Conservation (phyloP, 1,140 invertebrate species). For the Ceratina australensis region DNA sequence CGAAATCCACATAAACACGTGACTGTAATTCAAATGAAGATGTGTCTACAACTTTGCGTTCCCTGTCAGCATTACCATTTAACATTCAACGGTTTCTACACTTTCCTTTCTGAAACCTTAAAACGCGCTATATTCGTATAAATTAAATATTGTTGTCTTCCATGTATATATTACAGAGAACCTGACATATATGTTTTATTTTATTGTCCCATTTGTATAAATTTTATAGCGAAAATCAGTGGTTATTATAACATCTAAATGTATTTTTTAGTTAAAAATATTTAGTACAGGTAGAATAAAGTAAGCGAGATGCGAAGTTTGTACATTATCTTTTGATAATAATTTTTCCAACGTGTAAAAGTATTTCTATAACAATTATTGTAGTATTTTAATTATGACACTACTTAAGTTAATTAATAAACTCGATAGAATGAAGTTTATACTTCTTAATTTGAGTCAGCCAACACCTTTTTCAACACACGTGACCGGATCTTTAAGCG, state of each 20-base stretch:
- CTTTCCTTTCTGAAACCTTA: not conserved
- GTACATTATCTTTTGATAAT: not conserved
- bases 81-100: not conserved
- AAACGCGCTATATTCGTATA: too few relatives aligned
- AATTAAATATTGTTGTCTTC: too few relatives aligned
- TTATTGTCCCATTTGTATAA: not conserved
- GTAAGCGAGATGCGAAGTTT: not conserved
- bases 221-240: not conserved
- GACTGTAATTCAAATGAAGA: conserved; percentile 20
- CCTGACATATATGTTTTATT: not conserved
- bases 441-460: conserved; percentile 13
- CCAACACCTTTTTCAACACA: conserved; percentile 52
- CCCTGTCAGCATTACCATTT: not conserved
- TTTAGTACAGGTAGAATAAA: not conserved
- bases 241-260: not conserved
- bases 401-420: not conserved
- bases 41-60: not conserved
- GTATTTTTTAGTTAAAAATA: not conserved
- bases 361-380: not conserved
- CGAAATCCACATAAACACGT: conserved; percentile 3
- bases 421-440: not conserved
- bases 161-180: too few relatives aligned
- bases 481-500: conserved; percentile 37
- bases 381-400: not conserved
- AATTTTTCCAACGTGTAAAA: not conserved